Base-by-base conservation (phyloP, 2,797 vertebrate genomes). In the Enteromius radiatus region DNA sequence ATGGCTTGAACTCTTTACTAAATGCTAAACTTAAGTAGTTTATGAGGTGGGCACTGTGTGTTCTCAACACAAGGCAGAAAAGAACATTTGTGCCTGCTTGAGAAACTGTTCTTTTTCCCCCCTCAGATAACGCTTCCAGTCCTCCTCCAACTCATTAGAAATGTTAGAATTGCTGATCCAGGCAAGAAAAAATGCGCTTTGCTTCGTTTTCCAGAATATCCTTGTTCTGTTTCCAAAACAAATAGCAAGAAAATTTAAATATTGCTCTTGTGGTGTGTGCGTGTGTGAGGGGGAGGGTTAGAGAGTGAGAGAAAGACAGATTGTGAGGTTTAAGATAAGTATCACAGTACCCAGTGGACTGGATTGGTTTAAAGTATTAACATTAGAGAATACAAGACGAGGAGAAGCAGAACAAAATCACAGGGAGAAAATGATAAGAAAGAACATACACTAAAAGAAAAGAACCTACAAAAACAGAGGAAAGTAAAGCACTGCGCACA, bases 211-310 rank as follows among this genome's bases (percentile, higher is more conserved):
- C 89, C 92, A 91, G 90, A 94, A 92, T 90, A 92, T 91, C 91
- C 94, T 95, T 94, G 93, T 94, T 94, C 92, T 92, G 91, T 91
- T 93, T 93, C 92, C 92, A 94, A 92, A 92, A 94, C 92, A 95
- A 95, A 95, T 93, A 94, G 84, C 90, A 88, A 88, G 84, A 89
- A 31, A 89, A 94, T 93, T 93, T 92, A 91, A 94, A 93, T 93
- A 94, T 90, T 90, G 89, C 91, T 92, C 87, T 86, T 90, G 89
- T 87, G 84, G 89, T 90, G 89, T 91, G 74, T 54, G 87, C 87
- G 78, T 56, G 47, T 67, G 54, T 21, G 43, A 21, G 52, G 45
- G 59, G 36, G 75, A 78, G 71, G 82, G 84, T 33, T 49, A 83
- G 73, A 49, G 81, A 73, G 83, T 80, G 67, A 54, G 88, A 89